Conservation (phyloP, 92 coral and sea anemone species). For the Diadumene lineata region DNA sequence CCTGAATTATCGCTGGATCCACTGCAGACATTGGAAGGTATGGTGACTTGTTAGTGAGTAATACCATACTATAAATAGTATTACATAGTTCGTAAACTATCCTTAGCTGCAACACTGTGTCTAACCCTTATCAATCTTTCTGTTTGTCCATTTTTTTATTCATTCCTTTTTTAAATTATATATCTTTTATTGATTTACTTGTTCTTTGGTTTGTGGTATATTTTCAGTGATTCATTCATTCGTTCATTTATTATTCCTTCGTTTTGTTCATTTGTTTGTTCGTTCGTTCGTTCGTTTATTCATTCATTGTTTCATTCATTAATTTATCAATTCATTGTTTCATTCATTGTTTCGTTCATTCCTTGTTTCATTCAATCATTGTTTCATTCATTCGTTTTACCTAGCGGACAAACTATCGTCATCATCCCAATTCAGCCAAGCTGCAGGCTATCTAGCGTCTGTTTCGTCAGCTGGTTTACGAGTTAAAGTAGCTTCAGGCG, state of each 20-base stretch:
- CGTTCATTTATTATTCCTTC: no score
- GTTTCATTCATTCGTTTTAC: neutral
- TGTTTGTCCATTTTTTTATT: no score
- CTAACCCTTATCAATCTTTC: no score
- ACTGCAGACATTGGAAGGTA: conserved; percentile 90
- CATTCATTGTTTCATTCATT: no score
- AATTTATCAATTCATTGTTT: neutral
- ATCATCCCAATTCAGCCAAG: conserved; percentile 79
- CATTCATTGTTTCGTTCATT: neutral
- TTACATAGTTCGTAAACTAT: neutral
- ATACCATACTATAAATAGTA: neutral
- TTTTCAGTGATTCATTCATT: no score
- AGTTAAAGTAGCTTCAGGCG: conserved; percentile 98
- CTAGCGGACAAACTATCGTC: conserved; percentile 79
- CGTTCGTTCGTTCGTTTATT: no score
- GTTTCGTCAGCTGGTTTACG: conserved; percentile 85
- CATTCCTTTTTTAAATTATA: no score
- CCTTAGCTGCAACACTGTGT: no score
- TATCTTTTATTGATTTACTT: no score
- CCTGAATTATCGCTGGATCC: conserved; percentile 98
- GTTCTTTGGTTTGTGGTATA: no score
- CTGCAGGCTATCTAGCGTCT: conserved; percentile 72
- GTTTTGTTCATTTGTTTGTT: no score
- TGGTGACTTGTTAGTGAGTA: neutral
- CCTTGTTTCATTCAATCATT: neutral